A percentile compares a stretch with the other conserved stretches of the same genome.
phyloP scores from a whole-genome alignment of 1,140 invertebrate genomes.

The Protaetia brevitarsis region DNA sequence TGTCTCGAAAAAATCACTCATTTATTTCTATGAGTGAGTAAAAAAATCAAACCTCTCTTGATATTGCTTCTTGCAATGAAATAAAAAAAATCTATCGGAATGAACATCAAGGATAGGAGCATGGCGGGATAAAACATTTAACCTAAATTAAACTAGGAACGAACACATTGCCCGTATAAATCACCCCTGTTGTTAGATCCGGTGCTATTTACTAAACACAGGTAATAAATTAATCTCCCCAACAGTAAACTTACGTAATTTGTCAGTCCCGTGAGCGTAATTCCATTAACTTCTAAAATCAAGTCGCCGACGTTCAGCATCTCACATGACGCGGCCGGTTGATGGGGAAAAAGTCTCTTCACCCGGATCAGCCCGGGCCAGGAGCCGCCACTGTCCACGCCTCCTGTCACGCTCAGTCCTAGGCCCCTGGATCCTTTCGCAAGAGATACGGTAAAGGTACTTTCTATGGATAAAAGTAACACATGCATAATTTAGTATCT shows the following conservation, averaged over 20 bases:
- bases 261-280: conserved; percentile 72
- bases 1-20: no score
- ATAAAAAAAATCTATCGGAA: no score
- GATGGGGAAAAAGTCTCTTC: conserved; percentile 77
- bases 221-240: conserved; percentile 22
- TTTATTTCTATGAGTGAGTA: no score
- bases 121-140: no score
- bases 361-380: conserved; percentile 72
- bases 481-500: conserved; percentile 1
- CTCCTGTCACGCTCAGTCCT: conserved; percentile 76
- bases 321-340: conserved; percentile 76
- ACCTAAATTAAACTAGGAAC: conserved; percentile 3
- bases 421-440: conserved; percentile 74
- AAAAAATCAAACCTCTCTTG: no score
- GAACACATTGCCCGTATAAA: neutral
- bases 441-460: conserved; percentile 72
- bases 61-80: no score
- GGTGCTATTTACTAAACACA: neutral
- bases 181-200: neutral
- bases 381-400: conserved; percentile 55
- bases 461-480: conserved; percentile 56
- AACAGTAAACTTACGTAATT: conserved; percentile 72
- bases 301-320: conserved; percentile 74
- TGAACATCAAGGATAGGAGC: no score
- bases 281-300: conserved; percentile 75